A percentile compares a stretch with the other conserved stretches of the same genome.
Conservation (phyloP, 2,888 invertebrate genomes). For the Chorisops tibialis region DNA sequence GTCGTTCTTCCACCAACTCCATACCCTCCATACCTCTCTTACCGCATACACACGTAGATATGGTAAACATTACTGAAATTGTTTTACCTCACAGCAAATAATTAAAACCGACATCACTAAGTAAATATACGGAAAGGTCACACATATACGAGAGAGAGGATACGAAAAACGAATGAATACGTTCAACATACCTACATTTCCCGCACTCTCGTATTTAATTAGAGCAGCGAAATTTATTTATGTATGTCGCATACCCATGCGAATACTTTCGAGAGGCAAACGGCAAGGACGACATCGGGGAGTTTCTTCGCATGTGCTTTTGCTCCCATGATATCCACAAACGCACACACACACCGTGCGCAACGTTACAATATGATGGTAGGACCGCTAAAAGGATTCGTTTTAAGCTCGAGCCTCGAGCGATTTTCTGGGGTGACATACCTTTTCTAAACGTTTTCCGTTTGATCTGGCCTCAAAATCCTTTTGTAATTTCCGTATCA, state of each 20-base stretch:
- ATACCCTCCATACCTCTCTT: neutral
- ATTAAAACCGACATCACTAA: constrained; percentile 23
- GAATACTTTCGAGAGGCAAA: neutral
- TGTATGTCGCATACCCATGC: neutral
- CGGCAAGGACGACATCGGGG: too few relatives aligned
- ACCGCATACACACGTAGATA: neutral
- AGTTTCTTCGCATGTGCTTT: too few relatives aligned
- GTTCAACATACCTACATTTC: constrained; percentile 5
- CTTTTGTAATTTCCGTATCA: constrained; percentile 19
- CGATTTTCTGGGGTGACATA: constrained; percentile 7
- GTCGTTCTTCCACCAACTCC: neutral
- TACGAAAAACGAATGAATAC: too few relatives aligned
- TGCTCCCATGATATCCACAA: too few relatives aligned
- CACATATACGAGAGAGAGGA: neutral
- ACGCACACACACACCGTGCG: too few relatives aligned
- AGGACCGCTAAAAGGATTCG: neutral
- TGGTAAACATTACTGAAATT: constrained; percentile 13
- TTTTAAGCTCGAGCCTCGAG: neutral
- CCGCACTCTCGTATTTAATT: constrained; percentile 18
- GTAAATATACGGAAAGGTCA: constrained; percentile 10
- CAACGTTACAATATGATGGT: too few relatives aligned
- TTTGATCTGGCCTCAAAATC: constrained; percentile 13
- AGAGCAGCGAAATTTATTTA: constrained; percentile 13
- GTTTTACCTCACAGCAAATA: constrained; percentile 21
- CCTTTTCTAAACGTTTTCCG: neutral